Base-by-base conservation (phyloP, 2,113 vertebrate species). In the Callionymus lyra region DNA sequence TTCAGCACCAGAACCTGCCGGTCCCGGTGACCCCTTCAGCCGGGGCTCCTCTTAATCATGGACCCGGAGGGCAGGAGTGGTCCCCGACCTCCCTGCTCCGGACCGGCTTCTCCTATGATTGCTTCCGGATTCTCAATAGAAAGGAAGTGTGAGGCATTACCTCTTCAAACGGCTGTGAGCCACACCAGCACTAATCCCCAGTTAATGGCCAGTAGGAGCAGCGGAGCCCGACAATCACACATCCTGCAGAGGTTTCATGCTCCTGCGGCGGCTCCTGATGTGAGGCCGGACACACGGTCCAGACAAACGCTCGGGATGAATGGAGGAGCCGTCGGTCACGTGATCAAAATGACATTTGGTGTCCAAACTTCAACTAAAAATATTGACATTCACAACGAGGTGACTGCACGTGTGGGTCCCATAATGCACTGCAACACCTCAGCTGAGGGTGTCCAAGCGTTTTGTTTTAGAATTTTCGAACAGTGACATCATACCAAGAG, bases 161-260 rank as follows among this genome's bases (percentile, higher is more conserved):
- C 34, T 54, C 70, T 76, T 81, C 70, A 79, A 82, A 78, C 70
- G 53, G 42, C 63, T 63, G 60, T 68, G 68, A 67, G 63, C 47
- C 70, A 49, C 73, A 80, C 60, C 80, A 82, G 70, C 72, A 82
- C 75, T 82, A 81, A 83, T 83, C 82, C 75, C 47, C 50, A 70
- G 65, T 76, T 84, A 80, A 83, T 78, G 72, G 69, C 61, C 71
- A 67, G 65, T 50, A 47, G 72, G 58, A 42, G 76, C 77, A 74
- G 63, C 62, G 63, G 77, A 80, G 65, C 77, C 60, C 33, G 51
- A 68, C 70, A 65, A 55, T 59, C 59, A 53, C 63, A 71, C 65
- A 64, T 68, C 69, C 70, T 72, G 53, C 54, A 45, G 56, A 53
- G 59, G 47, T 56, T 65, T 64, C 58, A 71, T 65, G 57, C 52